phyloP scores from a whole-genome alignment of 2,888 invertebrate species.

The Eristalis tenax region DNA sequence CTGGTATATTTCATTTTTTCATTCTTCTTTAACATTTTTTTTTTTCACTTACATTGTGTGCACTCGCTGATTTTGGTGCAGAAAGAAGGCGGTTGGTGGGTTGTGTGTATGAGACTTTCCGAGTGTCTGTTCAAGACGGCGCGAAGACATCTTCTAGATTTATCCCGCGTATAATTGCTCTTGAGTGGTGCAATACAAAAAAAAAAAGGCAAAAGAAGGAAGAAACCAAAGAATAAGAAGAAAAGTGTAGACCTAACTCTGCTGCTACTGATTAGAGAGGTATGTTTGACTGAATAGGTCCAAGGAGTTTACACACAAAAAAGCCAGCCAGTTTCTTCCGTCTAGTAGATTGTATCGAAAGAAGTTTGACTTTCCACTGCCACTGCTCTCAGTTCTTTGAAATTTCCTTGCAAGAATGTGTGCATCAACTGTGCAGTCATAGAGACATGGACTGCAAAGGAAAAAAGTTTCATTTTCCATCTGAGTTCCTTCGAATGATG shows the following conservation, averaged over 20 bases:
- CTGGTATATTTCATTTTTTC: slow-evolving; percentile 20
- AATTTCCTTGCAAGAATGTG: slow-evolving; percentile 30
- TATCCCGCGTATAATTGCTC: slow-evolving; percentile 70
- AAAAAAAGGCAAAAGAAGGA: background rate
- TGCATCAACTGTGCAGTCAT: slow-evolving; percentile 66
- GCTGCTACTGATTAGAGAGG: slow-evolving; percentile 67
- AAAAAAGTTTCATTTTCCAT: slow-evolving; percentile 45
- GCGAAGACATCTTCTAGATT: slow-evolving; percentile 61
- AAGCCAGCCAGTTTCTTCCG: background rate
- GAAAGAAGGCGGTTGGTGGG: background rate
- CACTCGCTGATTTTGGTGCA: slow-evolving; percentile 14
- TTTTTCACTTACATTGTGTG: slow-evolving; percentile 46
- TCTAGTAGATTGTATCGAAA: slow-evolving; percentile 50
- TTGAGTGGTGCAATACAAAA: slow-evolving; percentile 64
- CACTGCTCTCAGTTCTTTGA: background rate
- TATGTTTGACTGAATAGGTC: slow-evolving; percentile 48
- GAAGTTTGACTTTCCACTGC: slow-evolving; percentile 36
- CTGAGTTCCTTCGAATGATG: slow-evolving; percentile 58
- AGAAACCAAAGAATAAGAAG: background rate
- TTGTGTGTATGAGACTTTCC: background rate
- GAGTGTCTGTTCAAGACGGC: slow-evolving; percentile 58
- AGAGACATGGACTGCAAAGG: background rate
- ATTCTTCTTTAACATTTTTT: background rate
- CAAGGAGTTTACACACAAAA: slow-evolving; percentile 1
- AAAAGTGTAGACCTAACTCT: slow-evolving; percentile 44